These are phyloP conservation scores for Isurus oxyrinchus DNA, from an alignment of 2,113 vertebrate genomes.

Conservation along the genomic window DNA sequence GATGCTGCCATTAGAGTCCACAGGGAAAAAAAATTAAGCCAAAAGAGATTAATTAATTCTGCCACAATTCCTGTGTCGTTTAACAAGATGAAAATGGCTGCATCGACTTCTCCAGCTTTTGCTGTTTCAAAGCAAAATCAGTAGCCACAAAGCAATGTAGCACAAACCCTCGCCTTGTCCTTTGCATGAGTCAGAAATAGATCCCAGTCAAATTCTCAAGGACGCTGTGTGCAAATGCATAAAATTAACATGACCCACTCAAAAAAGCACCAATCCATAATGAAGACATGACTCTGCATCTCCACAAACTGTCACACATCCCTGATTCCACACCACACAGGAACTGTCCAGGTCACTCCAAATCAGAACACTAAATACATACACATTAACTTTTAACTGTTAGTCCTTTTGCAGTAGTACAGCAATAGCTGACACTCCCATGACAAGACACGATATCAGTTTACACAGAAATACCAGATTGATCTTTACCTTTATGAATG, in stretches of 20 bases:
- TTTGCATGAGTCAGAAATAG: not conserved
- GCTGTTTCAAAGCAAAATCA: not conserved
- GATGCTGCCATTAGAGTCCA: not conserved
- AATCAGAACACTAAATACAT: not conserved
- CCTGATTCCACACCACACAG: not conserved
- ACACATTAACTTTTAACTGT: not conserved
- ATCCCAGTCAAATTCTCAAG: not conserved
- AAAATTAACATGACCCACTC: not conserved
- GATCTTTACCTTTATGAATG: not conserved
- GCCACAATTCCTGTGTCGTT: not conserved
- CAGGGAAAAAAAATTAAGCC: not conserved
- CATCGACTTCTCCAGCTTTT: not conserved
- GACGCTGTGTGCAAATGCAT: not conserved
- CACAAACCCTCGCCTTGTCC: not conserved
- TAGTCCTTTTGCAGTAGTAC: not conserved
- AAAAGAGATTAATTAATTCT: not conserved
- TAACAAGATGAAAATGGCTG: not conserved
- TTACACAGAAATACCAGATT: not conserved
- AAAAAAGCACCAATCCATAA: not conserved
- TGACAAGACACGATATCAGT: not conserved
- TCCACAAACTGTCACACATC: not conserved
- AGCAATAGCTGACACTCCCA: not conserved
- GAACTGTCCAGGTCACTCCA: not conserved
- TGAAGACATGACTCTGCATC: not conserved
- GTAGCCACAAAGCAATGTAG: not conserved